Percentiles rank a stretch among this genome's conserved stretches.
Conservation (phyloP, 1,140 invertebrate genomes). For the Drosophila trapezifrons region DNA sequence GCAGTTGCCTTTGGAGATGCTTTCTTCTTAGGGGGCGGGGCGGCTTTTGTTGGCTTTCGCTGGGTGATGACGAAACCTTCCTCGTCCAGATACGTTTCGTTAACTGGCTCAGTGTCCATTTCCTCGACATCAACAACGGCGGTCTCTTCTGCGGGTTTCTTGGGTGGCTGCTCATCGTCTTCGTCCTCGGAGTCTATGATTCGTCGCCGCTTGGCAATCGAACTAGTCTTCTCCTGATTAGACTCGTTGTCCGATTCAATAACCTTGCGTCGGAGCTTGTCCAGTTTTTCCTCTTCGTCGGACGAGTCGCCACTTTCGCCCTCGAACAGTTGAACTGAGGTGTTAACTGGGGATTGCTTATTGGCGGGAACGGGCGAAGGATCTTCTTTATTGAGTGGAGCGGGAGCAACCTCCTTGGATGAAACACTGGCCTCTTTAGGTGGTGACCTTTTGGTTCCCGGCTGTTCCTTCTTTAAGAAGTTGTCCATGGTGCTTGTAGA, state of each 20-base stretch:
- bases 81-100: conserved; percentile 79
- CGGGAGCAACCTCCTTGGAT: not conserved
- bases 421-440: conserved; percentile 5
- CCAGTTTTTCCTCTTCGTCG: conserved; percentile 77
- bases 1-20: conserved; percentile 35
- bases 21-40: conserved; percentile 40
- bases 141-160: conserved; percentile 48
- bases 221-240: conserved; percentile 36
- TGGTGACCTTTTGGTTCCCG: conserved; percentile 38
- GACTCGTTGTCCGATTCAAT: conserved; percentile 62
- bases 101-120: conserved; percentile 45
- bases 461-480: conserved; percentile 71
- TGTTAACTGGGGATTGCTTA: conserved; percentile 54
- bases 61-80: conserved; percentile 80
- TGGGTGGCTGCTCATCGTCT: conserved; percentile 69
- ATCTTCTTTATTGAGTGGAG: not conserved
- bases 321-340: conserved; percentile 67
- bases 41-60: conserved; percentile 54
- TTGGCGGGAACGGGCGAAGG: conserved; percentile 10
- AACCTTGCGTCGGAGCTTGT: conserved; percentile 69
- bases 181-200: conserved; percentile 77
- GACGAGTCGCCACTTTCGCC: conserved; percentile 64
- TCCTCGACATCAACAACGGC: conserved; percentile 33
- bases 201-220: conserved; percentile 63
- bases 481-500: conserved; percentile 60